Base-by-base conservation (phyloP, 2,113 vertebrate genomes). In the Nothocercus julius region DNA sequence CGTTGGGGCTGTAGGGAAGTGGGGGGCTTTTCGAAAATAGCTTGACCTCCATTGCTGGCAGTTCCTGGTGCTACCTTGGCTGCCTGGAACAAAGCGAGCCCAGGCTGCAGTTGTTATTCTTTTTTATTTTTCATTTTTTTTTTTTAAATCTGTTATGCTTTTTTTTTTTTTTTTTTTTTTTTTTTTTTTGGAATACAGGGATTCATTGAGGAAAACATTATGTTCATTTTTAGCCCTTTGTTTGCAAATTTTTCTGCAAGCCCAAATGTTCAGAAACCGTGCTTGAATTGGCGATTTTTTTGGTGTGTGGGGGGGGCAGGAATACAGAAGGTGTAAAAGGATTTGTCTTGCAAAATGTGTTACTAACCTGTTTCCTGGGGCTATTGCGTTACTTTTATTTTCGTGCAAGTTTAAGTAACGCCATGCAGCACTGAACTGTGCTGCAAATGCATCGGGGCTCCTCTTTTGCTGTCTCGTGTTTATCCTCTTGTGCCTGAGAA, bases 251-350 rank as follows among this genome's bases (percentile, higher is more conserved):
- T 93, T 93, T 91, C 90, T 80, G 70, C 94, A 92, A 56, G 89
- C 64, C 94, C 97, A 97, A 96, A 97, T 97, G 92, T 97, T 97
- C 94, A 92, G 84, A 93, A 96, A 92, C 83, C 70, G 34, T 94
- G 84, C 67, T 96, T 91, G 91, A 93, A 92, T 97, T 78, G 58
- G n/a, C 44, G 81, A 93, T 72, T 69, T 85, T 70, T 44, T n/a
- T n/a, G n/a, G n/a, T n/a, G n/a, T n/a, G n/a, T n/a, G n/a, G 36
- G 36, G 36, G 36, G 36, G 36, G 36, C 7, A 8, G 36, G 6
- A 36, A 94, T 95, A 75, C 75, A 93, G 92, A 80, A 95, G 87
- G 79, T 96, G 96, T 82, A 89, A 90, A 95, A 81, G 83, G 89
- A 75, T 78, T 95, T 82, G 68, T 88, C 84, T 96, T 85, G 72